phyloP scores from a whole-genome alignment of 23 tunicate species.

The Botrylloides violaceus region DNA sequence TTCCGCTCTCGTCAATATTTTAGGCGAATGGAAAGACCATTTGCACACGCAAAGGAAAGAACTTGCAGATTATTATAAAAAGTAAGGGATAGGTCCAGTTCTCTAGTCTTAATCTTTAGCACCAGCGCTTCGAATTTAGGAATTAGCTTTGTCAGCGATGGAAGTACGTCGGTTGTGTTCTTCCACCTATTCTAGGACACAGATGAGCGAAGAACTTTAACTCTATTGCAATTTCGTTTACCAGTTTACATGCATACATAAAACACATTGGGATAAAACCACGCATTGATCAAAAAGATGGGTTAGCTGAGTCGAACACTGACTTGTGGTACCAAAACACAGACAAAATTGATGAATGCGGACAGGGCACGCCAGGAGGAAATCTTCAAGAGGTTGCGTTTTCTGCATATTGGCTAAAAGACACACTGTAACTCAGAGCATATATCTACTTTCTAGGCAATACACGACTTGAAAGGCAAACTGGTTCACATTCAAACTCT shows the following conservation, averaged over 20 bases:
- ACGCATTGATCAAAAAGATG: background rate
- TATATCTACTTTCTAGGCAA: constrained; percentile 24
- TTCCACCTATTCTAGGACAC: too few relatives aligned
- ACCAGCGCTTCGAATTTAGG: too few relatives aligned
- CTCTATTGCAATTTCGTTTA: too few relatives aligned
- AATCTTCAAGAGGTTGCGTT: background rate
- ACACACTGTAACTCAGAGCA: background rate
- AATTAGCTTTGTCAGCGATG: too few relatives aligned
- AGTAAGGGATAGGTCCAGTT: too few relatives aligned
- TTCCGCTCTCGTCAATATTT: constrained; percentile 16
- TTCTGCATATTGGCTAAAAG: too few relatives aligned
- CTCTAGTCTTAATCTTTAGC: too few relatives aligned
- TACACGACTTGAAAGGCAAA: constrained; percentile 41
- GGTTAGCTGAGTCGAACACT: background rate
- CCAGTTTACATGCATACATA: background rate
- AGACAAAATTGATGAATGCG: background rate
- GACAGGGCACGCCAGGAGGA: background rate
- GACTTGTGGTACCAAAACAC: background rate
- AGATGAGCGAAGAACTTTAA: too few relatives aligned
- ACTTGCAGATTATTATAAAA: constrained; percentile 72
- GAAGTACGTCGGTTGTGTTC: too few relatives aligned
- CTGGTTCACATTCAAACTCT: constrained; percentile 39
- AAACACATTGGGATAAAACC: background rate
- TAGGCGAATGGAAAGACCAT: constrained; percentile 89
- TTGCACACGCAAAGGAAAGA: constrained; percentile 62